Base-by-base conservation (phyloP, 2,888 invertebrate species). In the Iselma pallidipennis region DNA sequence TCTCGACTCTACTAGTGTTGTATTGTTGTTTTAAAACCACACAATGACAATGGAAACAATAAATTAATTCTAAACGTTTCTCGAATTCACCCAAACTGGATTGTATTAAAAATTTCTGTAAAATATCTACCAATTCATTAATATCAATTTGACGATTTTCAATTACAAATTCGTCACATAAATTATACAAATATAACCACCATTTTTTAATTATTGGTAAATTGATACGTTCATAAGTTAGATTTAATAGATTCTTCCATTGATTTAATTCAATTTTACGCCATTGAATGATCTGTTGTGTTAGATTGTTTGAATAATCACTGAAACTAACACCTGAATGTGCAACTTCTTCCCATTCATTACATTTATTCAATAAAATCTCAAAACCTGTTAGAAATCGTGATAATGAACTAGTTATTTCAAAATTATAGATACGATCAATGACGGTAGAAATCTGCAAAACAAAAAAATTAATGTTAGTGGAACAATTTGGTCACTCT, bases 301-400 rank as follows among this genome's bases (percentile, higher is more conserved):
- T 92, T 1, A 98, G 84, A 26, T 86, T 85, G 26, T 88, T 80
- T n/a, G 94, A 88, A 61, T 92, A 85, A 0, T 87, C 85, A 0
- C 88, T 85, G 74, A 99, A 82, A 66, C 94, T 94, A 61, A 97
- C 94, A 5, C 90, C 91, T 67, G 87, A 88, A 73, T 95, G 94
- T 0, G 97, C 96, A 70, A 93, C 92, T 72, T 91, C 89, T 79
- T 98, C 95, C 98, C 97, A 98, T 73, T 95, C 92, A 67, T 95
- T 88, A 54, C 92, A 85, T 74, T 93, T 92, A 64, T 90, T 89
- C 1, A 98, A 83, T 1, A 99, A 82, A 51, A 96, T 83, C 80
- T 99, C 98, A 55, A 98, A 84, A 0, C 97, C 97, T 0, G 93
- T 91, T 1, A 96, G 86, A 76, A 95, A 95, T 67, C 95, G 89